Evolutionary conservation across 2,797 vertebrate species (phyloP), one percentile per base, ranked within the genome.

Genomic region (Nyctalus aviator): DNA sequence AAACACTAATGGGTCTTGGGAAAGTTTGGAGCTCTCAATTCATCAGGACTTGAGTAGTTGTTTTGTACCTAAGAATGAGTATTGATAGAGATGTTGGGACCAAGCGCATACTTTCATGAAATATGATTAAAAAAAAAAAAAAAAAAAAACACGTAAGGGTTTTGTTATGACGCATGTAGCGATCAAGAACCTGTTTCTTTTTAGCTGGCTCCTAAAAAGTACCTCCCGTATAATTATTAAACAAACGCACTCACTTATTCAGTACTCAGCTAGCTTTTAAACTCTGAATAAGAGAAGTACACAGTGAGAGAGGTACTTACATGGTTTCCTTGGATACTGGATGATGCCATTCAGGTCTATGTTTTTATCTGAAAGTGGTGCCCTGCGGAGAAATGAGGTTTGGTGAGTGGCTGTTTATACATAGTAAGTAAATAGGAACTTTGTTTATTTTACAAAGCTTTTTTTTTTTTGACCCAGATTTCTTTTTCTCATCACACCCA

Each of bases 251-350:
- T 98, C 98, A 98, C 98, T 98, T 98, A 98, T 97, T 98, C 88
- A 92, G 97, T 97, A 98, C 97, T 98, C 98, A 96, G 97, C 97
- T 97, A 97, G 98, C 97, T 98, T 98, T 98, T 97, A 98, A 98
- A 98, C 93, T 96, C 97, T 98, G 97, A 98, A 98, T 96, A 98
- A 97, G 96, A 96, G 96, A 98, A 98, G 98, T 97, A 98, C 97
- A 98, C 98, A 98, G 97, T 98, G 97, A 98, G 97, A 98, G 97
- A 98, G 98, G 98, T 98, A 98, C 98, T 99, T 98, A 98, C 98
- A 98, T 98, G 79, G 99, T 99, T 99, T 98, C 99, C 99, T 99
- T 99, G 99, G 99, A 98, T 98, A 99, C 99, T 97, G 98, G 98
- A 98, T 98, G 99, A 99, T 98, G 98, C 98, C 97, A 98, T 98